Percentiles rank a stretch among this genome's conserved stretches.
Conservation (phyloP, 1,140 invertebrate species). For the Acromyrmex echinatior region DNA sequence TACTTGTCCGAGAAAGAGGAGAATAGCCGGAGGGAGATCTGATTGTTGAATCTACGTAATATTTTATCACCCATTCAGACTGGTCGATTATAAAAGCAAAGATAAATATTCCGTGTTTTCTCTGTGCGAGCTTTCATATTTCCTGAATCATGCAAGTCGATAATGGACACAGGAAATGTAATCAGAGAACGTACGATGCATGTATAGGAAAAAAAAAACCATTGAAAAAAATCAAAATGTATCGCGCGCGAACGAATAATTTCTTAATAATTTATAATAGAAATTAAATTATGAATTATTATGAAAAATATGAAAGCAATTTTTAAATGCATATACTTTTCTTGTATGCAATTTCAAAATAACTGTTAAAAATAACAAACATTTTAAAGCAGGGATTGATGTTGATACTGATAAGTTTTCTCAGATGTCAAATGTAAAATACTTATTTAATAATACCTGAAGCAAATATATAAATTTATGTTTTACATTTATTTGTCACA, state of each 20-base stretch:
- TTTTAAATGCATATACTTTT: not conserved
- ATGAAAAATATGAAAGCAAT: not conserved
- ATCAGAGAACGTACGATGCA: not conserved
- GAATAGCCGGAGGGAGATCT: slow-evolving; percentile 23
- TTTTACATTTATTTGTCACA: slow-evolving; percentile 69
- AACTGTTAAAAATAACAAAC: not conserved
- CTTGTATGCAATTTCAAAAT: not conserved
- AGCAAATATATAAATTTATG: slow-evolving; percentile 73
- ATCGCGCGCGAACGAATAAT: not conserved
- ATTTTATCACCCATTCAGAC: slow-evolving; percentile 40
- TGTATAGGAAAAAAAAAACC: not conserved
- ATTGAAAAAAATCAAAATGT: not conserved
- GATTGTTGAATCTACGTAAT: slow-evolving; percentile 28
- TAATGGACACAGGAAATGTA: not conserved
- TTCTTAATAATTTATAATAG: not conserved
- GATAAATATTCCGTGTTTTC: slow-evolving; percentile 37
- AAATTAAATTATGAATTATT: slow-evolving; percentile 18
- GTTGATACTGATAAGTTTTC: not conserved
- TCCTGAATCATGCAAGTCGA: not conserved
- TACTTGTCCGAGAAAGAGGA: slow-evolving; percentile 4
- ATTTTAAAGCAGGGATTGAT: not conserved
- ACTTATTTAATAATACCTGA: slow-evolving; percentile 79
- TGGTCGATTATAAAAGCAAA: slow-evolving; percentile 39
- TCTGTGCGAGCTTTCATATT: not conserved
- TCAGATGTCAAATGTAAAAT: slow-evolving; percentile 66